These are phyloP conservation scores for Ophioninae sp. DNA, from an alignment of 2,888 invertebrate species.

Conservation along the genomic window DNA sequence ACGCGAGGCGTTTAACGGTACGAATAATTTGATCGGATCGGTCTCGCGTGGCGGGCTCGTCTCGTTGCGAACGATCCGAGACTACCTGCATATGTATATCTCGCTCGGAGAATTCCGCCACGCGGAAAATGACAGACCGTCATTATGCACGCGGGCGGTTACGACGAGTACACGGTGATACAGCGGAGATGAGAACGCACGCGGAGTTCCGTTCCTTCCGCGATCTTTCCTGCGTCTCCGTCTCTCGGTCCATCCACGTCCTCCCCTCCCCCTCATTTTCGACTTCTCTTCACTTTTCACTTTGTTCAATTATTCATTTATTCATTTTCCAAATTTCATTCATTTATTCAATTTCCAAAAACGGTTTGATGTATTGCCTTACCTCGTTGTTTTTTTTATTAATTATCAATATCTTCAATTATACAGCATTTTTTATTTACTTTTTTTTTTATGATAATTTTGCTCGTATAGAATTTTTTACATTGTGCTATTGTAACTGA, in stretches of 20 bases:
- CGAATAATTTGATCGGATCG: conserved; percentile 67
- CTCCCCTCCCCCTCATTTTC: conserved; percentile 31
- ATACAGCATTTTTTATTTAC: conserved; percentile 5
- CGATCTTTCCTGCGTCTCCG: background rate
- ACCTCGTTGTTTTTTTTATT: no score
- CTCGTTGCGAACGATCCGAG: conserved; percentile 63
- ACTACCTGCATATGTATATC: conserved; percentile 47
- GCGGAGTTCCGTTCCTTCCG: conserved; percentile 19
- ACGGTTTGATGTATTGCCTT: no score
- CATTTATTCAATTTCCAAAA: no score
- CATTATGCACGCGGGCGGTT: conserved; percentile 67
- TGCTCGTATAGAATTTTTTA: no score
- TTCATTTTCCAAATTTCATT: no score
- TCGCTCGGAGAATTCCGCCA: conserved; percentile 62
- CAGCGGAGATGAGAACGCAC: conserved; percentile 6
- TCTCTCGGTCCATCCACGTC: conserved; percentile 19
- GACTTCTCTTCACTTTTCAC: no score
- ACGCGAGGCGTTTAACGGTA: conserved; percentile 71
- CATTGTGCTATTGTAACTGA: no score
- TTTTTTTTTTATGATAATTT: no score
- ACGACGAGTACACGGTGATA: conserved; percentile 9
- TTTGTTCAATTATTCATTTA: no score
- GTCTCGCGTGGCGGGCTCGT: conserved; percentile 49
- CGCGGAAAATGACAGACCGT: conserved; percentile 73
- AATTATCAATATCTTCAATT: no score